These are phyloP conservation scores for Protosalanx chinensis DNA, from an alignment of 2,797 vertebrate genomes.

Conservation along the genomic window DNA sequence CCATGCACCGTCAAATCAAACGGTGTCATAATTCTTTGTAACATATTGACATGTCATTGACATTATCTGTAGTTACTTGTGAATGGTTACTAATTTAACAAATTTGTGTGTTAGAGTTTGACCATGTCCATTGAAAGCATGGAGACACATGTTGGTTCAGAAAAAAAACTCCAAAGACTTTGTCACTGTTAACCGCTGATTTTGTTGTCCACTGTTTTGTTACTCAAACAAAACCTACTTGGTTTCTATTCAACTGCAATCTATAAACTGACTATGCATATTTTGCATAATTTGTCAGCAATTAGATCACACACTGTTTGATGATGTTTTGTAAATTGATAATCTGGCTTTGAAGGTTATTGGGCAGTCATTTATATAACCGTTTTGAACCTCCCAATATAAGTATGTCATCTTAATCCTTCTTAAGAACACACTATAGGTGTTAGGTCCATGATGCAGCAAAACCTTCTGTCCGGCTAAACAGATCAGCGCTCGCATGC, in stretches of 20 bases:
- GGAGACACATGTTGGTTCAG: slow-evolving; percentile 38
- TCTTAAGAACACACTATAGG: neutral
- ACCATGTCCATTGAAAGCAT: slow-evolving; percentile 27
- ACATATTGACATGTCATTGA: slow-evolving; percentile 34
- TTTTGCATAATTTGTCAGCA: neutral
- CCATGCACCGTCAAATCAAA: slow-evolving; percentile 41
- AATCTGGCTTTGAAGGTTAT: neutral
- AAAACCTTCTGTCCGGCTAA: slow-evolving; percentile 7
- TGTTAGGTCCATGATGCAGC: neutral
- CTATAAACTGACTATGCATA: slow-evolving; percentile 13
- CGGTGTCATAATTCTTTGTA: slow-evolving; percentile 42
- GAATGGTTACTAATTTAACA: slow-evolving; percentile 34
- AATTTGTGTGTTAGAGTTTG: slow-evolving; percentile 34
- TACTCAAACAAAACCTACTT: slow-evolving; percentile 3
- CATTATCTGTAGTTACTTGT: slow-evolving; percentile 27
- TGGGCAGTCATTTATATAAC: slow-evolving; percentile 5
- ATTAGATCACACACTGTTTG: neutral
- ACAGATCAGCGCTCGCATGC: slow-evolving; percentile 35
- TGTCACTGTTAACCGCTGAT: slow-evolving; percentile 30
- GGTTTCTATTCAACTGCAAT: slow-evolving; percentile 14
- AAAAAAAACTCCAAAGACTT: slow-evolving; percentile 58
- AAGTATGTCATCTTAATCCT: neutral
- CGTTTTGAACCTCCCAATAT: neutral
- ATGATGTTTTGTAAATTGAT: neutral
- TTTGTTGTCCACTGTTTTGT: neutral